Conservation (phyloP, 2,113 vertebrate species). For the Steatornis caripensis region DNA sequence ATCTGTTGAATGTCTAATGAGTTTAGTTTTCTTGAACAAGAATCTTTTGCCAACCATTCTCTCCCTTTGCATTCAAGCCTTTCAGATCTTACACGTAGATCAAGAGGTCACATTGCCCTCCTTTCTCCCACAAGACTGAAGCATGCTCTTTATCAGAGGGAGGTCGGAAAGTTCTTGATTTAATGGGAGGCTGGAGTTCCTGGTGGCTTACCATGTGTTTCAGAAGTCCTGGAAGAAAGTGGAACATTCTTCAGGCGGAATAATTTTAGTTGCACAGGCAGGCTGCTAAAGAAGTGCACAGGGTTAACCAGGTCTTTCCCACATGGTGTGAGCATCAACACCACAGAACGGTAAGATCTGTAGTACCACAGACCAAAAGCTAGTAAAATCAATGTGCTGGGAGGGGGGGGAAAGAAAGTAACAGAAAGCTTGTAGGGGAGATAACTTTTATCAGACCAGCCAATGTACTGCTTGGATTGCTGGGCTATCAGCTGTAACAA, state of each 20-base stretch:
- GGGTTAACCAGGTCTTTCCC: constrained; percentile 22
- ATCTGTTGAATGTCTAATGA: constrained; percentile 47
- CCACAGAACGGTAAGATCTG: neutral
- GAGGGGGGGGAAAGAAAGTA: fast-evolving
- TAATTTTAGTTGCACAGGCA: constrained; percentile 26
- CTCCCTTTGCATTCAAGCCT: neutral
- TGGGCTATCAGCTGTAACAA: neutral
- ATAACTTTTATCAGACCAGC: neutral
- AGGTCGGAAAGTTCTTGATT: constrained; percentile 33
- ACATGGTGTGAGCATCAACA: constrained; percentile 11
- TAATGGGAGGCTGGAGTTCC: constrained; percentile 31
- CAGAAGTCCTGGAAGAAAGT: constrained; percentile 29
- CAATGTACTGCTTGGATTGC: neutral
- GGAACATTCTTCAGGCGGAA: constrained; percentile 13
- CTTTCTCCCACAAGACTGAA: neutral
- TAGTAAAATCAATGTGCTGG: neutral
- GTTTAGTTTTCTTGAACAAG: constrained; percentile 18
- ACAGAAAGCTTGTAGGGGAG: neutral
- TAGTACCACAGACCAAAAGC: neutral
- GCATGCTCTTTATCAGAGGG: neutral
- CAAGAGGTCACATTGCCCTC: neutral
- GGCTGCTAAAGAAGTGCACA: neutral
- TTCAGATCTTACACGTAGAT: neutral
- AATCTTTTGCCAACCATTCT: neutral
- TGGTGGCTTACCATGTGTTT: neutral